These are phyloP conservation scores for Drosophila obscura DNA, from an alignment of 1,140 invertebrate genomes.

Conservation along the genomic window DNA sequence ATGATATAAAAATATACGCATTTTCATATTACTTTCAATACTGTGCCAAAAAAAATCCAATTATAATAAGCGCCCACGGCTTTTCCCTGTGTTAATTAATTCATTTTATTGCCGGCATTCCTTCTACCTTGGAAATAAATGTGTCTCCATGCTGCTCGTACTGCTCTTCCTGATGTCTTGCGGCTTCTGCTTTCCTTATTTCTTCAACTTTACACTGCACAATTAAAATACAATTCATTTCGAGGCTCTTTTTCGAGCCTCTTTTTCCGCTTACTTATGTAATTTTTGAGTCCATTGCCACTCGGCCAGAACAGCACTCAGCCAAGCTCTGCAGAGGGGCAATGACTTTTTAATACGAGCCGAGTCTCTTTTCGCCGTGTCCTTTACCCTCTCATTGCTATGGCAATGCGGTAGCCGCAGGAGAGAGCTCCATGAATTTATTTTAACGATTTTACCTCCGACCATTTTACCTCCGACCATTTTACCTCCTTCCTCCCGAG, in stretches of 20 bases:
- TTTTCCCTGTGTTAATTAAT: conserved; percentile 34
- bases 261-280: conserved; percentile 42
- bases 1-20: conserved; percentile 31
- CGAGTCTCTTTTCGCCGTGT: conserved; percentile 16
- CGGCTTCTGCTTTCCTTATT: conserved; percentile 17
- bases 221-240: conserved; percentile 77
- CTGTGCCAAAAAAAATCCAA: neutral
- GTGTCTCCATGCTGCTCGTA: neutral
- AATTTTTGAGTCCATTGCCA: conserved; percentile 1
- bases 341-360: conserved; percentile 60
- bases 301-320: neutral
- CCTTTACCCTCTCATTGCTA: conserved; percentile 28
- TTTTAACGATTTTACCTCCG: conserved; percentile 15
- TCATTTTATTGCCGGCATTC: conserved; percentile 32
- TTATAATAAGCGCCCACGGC: conserved; percentile 20
- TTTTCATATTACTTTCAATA: conserved; percentile 8
- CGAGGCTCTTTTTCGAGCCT: conserved; percentile 24
- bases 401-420: conserved; percentile 39
- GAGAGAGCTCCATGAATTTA: conserved; percentile 43
- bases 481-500: neutral
- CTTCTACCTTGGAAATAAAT: conserved; percentile 19
- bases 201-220: conserved; percentile 33
- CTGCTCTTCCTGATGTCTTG: no score
- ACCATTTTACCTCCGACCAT: no score
- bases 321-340: conserved; percentile 2